These are phyloP conservation scores for Schrankia costaestrigalis DNA, from an alignment of 2,888 invertebrate genomes.

Conservation along the genomic window DNA sequence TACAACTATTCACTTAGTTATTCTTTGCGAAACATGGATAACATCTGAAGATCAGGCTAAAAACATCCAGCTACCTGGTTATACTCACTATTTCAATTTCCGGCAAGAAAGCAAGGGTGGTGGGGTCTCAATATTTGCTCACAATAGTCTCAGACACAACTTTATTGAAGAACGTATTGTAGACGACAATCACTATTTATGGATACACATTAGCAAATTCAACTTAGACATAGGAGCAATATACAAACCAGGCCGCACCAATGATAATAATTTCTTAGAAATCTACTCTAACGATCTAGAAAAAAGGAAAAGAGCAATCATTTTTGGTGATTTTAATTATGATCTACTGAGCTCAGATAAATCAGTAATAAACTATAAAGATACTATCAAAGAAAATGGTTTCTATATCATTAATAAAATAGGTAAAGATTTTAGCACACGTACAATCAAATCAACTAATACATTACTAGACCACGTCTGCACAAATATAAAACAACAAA, in stretches of 20 bases:
- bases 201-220: conserved; percentile 7
- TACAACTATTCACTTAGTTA: conserved; percentile 10
- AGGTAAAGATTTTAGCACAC: conserved; percentile 4
- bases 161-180: conserved; percentile 6
- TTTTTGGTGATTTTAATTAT: conserved; percentile 1
- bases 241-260: conserved; percentile 6
- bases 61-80: conserved; percentile 3
- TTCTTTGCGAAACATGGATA: conserved; percentile 15
- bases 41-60: conserved; percentile 7
- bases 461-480: conserved; percentile 6
- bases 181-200: conserved; percentile 7
- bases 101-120: conserved; percentile 7
- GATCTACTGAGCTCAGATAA: neutral
- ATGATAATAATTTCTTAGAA: conserved; percentile 1
- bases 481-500: conserved; percentile 5
- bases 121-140: conserved; percentile 12
- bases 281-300: conserved; percentile 4
- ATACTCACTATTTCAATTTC: conserved; percentile 6
- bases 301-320: neutral
- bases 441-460: conserved; percentile 5
- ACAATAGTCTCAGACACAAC: conserved; percentile 6
- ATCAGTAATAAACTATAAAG: neutral
- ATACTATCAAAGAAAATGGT: conserved; percentile 3
- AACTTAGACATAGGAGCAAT: conserved; percentile 8
- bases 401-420: conserved; percentile 8